Evolutionary conservation across 2,797 vertebrate genomes (phyloP), one percentile per base, ranked within the genome.

Genomic region (Ibycter americanus): DNA sequence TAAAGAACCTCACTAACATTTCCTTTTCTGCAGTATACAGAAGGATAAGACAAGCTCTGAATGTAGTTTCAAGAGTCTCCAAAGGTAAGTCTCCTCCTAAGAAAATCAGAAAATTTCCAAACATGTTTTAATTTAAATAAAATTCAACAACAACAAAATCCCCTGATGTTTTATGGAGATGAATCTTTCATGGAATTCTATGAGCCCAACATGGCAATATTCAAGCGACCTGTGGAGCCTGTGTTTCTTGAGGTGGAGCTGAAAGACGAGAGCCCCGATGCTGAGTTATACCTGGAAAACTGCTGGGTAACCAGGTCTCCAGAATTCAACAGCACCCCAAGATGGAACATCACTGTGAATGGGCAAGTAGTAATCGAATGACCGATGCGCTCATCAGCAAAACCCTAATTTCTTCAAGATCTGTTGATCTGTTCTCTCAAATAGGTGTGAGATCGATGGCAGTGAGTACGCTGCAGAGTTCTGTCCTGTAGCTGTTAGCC

Each of bases 191-290:
- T 12, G 71, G 93, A 96, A 13, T 96, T 96, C 88, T 95, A 93
- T 3, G 29, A 58, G 44, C 42, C 89, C 16, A 70, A 88, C 6
- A 19, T 2, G 32, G 54, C 72, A 65, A 82, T 94, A 42, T 3
- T 83, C 29, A 78, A 85, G 47, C 59, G 2, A 46, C 59, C 36
- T 7, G 12, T 5, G 11, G 80, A 95, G 15, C 40, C 68, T 12
- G 32, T 95, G 13, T 95, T 97, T 91, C 89, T 98, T 6, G 96
- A 98, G 58, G 56, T 95, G 36, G 93, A 98, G 66, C 32, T 97
- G 58, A 95, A 94, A 83, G 91, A 93, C 0, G 18, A 82, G 66
- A 94, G 44, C 23, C 84, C 90, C 3, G 6, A 3, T 2, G 4
- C 32, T 1, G 90, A 96, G 63, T 76, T 96, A 66, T 36, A 86